phyloP scores from a whole-genome alignment of 2,888 invertebrate genomes.

The Blera fallax region DNA sequence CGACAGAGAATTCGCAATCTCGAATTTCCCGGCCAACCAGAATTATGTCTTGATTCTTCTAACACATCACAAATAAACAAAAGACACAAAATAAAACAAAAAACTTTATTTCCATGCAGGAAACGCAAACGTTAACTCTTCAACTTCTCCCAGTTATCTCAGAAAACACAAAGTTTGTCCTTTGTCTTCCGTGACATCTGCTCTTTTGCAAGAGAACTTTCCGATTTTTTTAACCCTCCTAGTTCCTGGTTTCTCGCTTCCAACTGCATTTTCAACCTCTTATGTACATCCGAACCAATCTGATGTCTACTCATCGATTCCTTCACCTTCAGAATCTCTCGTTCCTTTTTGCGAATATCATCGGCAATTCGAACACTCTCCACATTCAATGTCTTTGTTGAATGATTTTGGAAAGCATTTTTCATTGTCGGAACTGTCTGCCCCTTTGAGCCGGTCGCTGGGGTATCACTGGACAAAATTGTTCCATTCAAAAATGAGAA shows the following conservation, averaged over 20 bases:
- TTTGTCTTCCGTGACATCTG: constrained; percentile 88
- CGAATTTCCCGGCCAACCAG: too few species aligned
- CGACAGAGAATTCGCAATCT: too few species aligned
- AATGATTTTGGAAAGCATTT: constrained; percentile 83
- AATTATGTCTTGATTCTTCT: too few species aligned
- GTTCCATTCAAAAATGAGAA: constrained; percentile 90
- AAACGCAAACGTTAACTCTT: not conserved
- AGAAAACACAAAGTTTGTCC: constrained; percentile 90
- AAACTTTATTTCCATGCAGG: constrained; percentile 16
- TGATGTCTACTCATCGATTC: constrained; percentile 86
- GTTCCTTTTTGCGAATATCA: constrained; percentile 86
- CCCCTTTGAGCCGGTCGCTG: not conserved
- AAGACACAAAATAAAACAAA: constrained; percentile 82
- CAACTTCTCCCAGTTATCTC: not conserved
- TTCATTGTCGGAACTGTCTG: constrained; percentile 49
- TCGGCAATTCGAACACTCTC: constrained; percentile 88
- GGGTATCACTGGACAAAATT: constrained; percentile 77
- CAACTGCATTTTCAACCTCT: constrained; percentile 85
- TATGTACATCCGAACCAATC: constrained; percentile 84
- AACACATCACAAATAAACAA: too few species aligned
- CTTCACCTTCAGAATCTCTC: constrained; percentile 86
- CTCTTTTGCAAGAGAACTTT: constrained; percentile 86
- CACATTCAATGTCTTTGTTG: constrained; percentile 87
- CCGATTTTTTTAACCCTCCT: constrained; percentile 84
- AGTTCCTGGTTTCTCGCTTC: constrained; percentile 85